Base-by-base conservation (phyloP, 2,888 invertebrate species). In the Folsomia manolachei region DNA sequence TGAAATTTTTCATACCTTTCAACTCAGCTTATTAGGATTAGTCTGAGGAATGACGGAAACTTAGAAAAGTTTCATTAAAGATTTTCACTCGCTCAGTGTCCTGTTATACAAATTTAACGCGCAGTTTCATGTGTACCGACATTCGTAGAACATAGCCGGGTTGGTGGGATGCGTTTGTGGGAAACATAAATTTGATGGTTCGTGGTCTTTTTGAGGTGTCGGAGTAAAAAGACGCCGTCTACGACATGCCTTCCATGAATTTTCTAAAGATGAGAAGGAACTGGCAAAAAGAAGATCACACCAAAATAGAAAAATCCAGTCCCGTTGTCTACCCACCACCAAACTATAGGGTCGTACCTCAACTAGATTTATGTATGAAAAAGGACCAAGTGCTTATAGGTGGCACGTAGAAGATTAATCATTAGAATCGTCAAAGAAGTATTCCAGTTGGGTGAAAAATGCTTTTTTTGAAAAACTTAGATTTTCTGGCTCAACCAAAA, bases 1-100 rank as follows among this genome's bases (percentile, higher is more conserved):
- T 66, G 51, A 66, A 66, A 66, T 66, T 66, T 66, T 66, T 51
- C 65, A 66, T 66, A 66, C 39, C 65, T 66, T 66, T 66, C 65
- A 51, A 52, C 65, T 52, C 19, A 52, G 65, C 65, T 66, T 66
- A 66, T 39, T 66, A 51, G 65, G 65, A 66, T 66, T 66, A 66
- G n/a, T n/a, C n/a, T n/a, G n/a, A n/a, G 63, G 18, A 63, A 56
- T 56, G 51, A 51, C 19, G 21, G 23, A 66, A 66, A 66, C 65
- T 66, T 27, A 27, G 63, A n/a, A 66, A 66, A 66, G 52, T 66
- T 66, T 66, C 65, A 66, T 66, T 66, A 66, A 66, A 66, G 65
- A 66, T 2, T 39, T 66, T 63, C 56, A n/a, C 56, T 56, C 7
- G 56, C 56, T n/a, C 39, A 39, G 39, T 39, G 39, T 14, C 39